Base-by-base conservation (phyloP, 64 coral and sea anemone species). In the Stylophora pistillata region DNA sequence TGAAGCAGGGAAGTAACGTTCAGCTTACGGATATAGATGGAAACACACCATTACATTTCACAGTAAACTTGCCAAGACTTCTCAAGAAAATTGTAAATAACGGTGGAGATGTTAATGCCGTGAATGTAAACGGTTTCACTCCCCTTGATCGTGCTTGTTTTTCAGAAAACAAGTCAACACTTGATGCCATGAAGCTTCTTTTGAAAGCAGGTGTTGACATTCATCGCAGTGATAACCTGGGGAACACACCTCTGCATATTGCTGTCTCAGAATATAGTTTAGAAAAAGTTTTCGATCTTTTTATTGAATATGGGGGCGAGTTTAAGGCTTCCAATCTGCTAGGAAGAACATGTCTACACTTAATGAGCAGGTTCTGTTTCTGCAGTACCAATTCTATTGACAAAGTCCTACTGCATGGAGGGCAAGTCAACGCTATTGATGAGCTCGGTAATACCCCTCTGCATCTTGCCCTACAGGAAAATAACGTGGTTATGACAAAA, bases 1-100 rank as follows among this genome's bases (percentile, higher is more conserved):
- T 92, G 30, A 53, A 59, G 31, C 63, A 86, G n/a, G 78, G 90
- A 73, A 87, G 77, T 0, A 87, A 57, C 2, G 68, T 92, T 56
- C 53, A 80, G 65, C 15, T 87, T 10, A 69, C 74, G 0, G 86
- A 92, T 72, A 56, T 87, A 55, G 14, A 78, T 73, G n/a, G 11
- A 6, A 75, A 92, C 16, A 87, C 90, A 21, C 15, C 56, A 21
- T 85, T 92, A 59, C 90, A 92, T 92, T 34, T 87, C 55, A 83
- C 28, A 58, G 74, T 75, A 56, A 26, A 13, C 30, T 9, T 64
- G 34, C 30, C 61, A 27, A 6, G 63, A 72, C 82, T 55, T 54
- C 14, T 72, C 0, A 86, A 54, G 21, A 32, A 9, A 15, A 25
- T 72, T 21, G 25, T 70, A 29, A 72, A 23, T 11, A 72, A 56